Evolutionary conservation across 2,113 vertebrate genomes (phyloP).

Genomic region (Paratilapia polleni): DNA sequence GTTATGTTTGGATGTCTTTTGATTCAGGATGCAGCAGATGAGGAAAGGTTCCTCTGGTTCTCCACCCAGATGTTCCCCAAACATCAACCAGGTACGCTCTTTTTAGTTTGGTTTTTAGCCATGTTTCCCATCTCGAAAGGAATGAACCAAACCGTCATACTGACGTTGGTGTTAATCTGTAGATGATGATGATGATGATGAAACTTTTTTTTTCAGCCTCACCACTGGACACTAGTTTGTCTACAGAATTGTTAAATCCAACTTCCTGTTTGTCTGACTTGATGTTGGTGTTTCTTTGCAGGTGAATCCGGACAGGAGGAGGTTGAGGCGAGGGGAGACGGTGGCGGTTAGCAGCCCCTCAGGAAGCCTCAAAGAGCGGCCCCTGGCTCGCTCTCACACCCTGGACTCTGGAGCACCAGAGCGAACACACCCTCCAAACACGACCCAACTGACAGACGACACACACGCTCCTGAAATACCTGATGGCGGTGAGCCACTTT

Average conservation of each 20-base stretch:
- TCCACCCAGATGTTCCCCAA: slow-evolving; percentile 79
- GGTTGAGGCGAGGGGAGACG: slow-evolving; percentile 72
- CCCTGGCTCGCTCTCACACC: slow-evolving; percentile 82
- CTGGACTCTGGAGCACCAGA: slow-evolving; percentile 49
- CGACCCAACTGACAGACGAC: accelerated
- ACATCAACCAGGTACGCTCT: slow-evolving; percentile 76
- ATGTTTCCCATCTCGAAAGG: not conserved
- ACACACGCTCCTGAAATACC: not conserved
- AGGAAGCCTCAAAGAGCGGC: slow-evolving; percentile 41
- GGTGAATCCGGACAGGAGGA: slow-evolving; percentile 75
- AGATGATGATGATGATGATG: too few relatives aligned
- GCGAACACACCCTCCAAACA: not conserved
- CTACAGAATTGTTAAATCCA: too few relatives aligned
- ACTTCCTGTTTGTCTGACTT: not conserved
- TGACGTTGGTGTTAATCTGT: too few relatives aligned
- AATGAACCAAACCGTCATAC: too few relatives aligned
- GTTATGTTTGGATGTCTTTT: not conserved
- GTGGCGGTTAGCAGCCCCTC: slow-evolving; percentile 66
- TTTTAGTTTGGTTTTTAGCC: accelerated
- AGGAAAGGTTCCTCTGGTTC: slow-evolving; percentile 82
- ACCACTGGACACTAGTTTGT: too few relatives aligned
- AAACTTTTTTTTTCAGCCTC: too few relatives aligned
- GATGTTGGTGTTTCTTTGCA: slow-evolving; percentile 31
- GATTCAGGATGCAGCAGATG: slow-evolving; percentile 74
- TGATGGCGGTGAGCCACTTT: not conserved